Evolutionary conservation across 2,113 vertebrate genomes (phyloP), one percentile per base, ranked within the genome.

Genomic region (Anolis sagrei): DNA sequence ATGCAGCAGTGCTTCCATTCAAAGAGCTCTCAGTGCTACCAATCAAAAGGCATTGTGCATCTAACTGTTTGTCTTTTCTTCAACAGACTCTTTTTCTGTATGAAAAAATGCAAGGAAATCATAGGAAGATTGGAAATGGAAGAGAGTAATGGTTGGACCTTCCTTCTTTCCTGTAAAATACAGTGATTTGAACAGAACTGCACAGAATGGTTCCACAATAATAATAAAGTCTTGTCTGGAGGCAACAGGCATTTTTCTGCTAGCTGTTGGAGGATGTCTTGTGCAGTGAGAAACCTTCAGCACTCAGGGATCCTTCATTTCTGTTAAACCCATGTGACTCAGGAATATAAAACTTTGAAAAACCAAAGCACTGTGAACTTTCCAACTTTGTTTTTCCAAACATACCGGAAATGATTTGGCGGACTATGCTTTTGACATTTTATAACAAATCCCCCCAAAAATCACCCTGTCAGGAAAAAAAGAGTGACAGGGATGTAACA

Each of bases 361-460:
- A 82, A 64, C 51, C 62, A 89, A 69, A 39, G 78, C 23, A 72
- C 10, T 62, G 34, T 0, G 1, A 29, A 9, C 29, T 48, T 87
- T 85, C 54, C 32, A 23, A 9, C 29, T 86, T 88, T 91, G 9
- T 89, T 89, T 86, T 78, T 7, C 27, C 83, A 82, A 75, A 90
- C 89, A 93, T 0, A 9, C 80, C 86, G 85, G 85, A 93, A 91
- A 86, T 75, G 83, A 88, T 58, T 58, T 76, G 79, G n/a, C 34
- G 0, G 86, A 58, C 79, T 70, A 70, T 61, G 74, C 86, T 89
- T 91, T 94, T 76, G 49, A 23, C 86, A 9, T 81, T 89, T 62
- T 44, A 51, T 75, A 92, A 90, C 93, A 95, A 91, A 92, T 92
- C 39, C 39, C 39, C 39, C 2, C 85, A 93, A 89, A 91, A 94